Conservation (phyloP, 2,888 invertebrate species). For the Phaedon cochleariae region DNA sequence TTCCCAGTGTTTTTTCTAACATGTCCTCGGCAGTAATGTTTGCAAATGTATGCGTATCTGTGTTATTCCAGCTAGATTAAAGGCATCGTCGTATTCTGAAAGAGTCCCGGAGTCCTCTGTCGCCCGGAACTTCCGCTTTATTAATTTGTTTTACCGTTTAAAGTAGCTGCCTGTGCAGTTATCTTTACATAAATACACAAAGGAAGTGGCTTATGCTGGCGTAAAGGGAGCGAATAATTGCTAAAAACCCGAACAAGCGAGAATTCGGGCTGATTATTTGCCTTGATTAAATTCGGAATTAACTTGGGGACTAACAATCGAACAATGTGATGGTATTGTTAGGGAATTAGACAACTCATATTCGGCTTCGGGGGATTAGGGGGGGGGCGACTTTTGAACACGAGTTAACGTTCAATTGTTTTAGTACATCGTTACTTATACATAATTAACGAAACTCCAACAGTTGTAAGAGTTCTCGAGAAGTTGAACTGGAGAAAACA, state of each 20-base stretch:
- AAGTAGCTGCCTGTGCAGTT: constrained; percentile 27
- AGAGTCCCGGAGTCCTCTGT: constrained; percentile 10
- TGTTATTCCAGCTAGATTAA: constrained; percentile 15
- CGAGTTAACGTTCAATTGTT: neutral
- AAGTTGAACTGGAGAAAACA: no score
- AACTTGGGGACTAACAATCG: constrained; percentile 20
- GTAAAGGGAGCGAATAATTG: constrained; percentile 31
- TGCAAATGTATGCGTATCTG: constrained; percentile 4
- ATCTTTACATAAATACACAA: constrained; percentile 37
- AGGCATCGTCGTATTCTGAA: constrained; percentile 3
- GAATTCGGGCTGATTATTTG: constrained; percentile 23
- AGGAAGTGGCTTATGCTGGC: constrained; percentile 30
- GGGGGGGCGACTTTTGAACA: neutral
- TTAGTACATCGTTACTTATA: neutral
- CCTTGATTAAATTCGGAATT: constrained; percentile 33
- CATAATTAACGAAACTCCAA: neutral
- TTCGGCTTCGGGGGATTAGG: constrained; percentile 4
- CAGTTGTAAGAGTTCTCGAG: no score
- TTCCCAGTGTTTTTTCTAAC: neutral
- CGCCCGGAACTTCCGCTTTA: constrained; percentile 25
- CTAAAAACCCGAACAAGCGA: constrained; percentile 22
- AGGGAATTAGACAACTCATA: constrained; percentile 21
- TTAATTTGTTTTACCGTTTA: constrained; percentile 35
- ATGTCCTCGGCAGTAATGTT: neutral
- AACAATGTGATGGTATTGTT: constrained; percentile 30